Base-by-base conservation (phyloP, 2,888 invertebrate species). In the Gnatocerus cornutus region DNA sequence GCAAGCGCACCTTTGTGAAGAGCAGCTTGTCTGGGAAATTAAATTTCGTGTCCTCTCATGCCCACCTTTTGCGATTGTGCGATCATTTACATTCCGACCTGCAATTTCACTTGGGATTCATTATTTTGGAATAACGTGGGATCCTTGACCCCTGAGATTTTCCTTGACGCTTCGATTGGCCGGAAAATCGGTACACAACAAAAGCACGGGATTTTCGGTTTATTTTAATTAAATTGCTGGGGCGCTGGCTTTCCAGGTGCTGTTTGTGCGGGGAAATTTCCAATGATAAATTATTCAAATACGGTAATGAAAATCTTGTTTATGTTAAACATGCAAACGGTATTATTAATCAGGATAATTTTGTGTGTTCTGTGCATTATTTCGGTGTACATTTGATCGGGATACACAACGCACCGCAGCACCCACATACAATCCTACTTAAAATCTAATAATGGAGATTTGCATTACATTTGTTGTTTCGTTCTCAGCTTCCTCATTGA, bases 1-100 rank as follows among this genome's bases (percentile, higher is more conserved):
- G 73, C 71, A 68, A 71, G 72, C 68, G 66, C 69, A 67, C 72
- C 73, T 72, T 74, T 73, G 74, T 68, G 71, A 74, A 73, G 65
- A 68, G 71, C 71, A 72, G 69, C 71, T 69, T 71, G 76, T 68
- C 72, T 69, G 63, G 59, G 65, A 70, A 73, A 73, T 73, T 68
- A 63, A 71, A 70, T 71, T 68, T 37, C 41, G 46, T 53, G 13
- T 61, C 65, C 65, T 52, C 21, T 29, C 52, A 37, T 58, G 46
- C 48, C 33, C 45, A 62, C 66, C 61, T 66, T 66, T 66, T 70
- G n/a, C n/a, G n/a, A n/a, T n/a, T n/a, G 50, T 62, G 50, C 62
- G 50, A 62, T 62, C 48, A 62, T 62, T 50, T 33, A 7, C 50
- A 39, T n/a, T 14, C 8, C 7, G 43, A 45, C 45, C 27, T 45